Conservation (phyloP, 2,113 vertebrate genomes). For the Chitala chitala region DNA sequence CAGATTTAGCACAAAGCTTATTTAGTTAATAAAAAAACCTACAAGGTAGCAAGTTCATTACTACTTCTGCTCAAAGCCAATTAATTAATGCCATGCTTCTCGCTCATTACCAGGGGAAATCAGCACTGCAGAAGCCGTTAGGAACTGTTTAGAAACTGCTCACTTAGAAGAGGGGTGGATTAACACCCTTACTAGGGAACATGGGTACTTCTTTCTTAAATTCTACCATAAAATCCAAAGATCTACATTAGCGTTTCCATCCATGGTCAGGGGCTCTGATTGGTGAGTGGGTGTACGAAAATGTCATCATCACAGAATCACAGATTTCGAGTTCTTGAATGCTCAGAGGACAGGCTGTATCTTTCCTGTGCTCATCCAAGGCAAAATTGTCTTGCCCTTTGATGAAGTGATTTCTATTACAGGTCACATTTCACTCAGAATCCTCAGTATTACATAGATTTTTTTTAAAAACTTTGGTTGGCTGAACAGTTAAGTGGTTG, state of each 20-base stretch:
- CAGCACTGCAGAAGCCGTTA: constrained; percentile 12
- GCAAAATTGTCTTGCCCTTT: background rate
- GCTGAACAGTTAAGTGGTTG: too few relatives aligned
- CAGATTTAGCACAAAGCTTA: constrained; percentile 25
- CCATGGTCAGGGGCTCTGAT: background rate
- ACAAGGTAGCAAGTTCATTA: constrained; percentile 27
- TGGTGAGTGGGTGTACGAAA: background rate
- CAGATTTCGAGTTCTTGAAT: background rate
- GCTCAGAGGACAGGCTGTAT: background rate
- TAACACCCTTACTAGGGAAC: constrained; percentile 20
- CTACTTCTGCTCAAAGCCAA: constrained; percentile 27
- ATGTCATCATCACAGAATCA: background rate
- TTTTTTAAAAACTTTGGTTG: background rate
- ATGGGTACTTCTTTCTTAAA: background rate
- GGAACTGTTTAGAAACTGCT: constrained; percentile 28
- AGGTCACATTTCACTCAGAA: background rate
- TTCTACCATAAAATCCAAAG: background rate
- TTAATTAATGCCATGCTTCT: constrained; percentile 25
- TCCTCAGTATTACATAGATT: background rate
- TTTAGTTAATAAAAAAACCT: constrained; percentile 28
- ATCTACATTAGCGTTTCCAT: background rate
- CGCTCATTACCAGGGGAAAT: constrained; percentile 24
- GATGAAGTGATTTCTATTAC: background rate
- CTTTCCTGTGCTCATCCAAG: too few relatives aligned
- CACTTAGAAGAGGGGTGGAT: constrained; percentile 25